These are phyloP conservation scores for Notarius quadriscutis DNA, from an alignment of 2,113 vertebrate species.

Conservation along the genomic window DNA sequence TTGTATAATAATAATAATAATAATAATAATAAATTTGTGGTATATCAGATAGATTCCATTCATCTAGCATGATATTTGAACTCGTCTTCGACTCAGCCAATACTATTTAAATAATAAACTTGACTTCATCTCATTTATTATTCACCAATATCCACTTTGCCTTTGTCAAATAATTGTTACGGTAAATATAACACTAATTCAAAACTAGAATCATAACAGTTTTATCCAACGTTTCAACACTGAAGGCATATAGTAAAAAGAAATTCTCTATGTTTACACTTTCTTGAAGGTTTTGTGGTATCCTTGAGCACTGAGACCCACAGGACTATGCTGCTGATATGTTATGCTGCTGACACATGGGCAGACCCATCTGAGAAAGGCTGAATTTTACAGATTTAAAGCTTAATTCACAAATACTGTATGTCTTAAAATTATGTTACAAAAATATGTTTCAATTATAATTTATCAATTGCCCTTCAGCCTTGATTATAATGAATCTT, in stretches of 20 bases:
- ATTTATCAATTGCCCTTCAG: background rate
- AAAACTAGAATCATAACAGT: background rate
- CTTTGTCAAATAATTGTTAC: too few species aligned
- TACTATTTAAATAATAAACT: too few species aligned
- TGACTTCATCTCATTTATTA: too few species aligned
- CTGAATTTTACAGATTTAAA: background rate
- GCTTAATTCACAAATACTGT: background rate
- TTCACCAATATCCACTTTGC: too few species aligned
- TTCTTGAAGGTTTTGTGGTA: background rate
- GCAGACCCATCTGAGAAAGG: background rate
- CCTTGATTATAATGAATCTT: background rate
- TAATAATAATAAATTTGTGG: too few species aligned
- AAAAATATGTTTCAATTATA: background rate
- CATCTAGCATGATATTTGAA: too few species aligned
- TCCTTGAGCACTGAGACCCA: background rate
- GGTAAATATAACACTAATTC: background rate
- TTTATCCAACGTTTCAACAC: background rate
- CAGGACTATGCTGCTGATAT: background rate
- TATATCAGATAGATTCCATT: too few species aligned
- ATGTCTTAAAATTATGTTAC: background rate
- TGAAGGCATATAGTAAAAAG: background rate
- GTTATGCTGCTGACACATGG: background rate
- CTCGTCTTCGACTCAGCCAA: too few species aligned
- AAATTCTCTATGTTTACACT: background rate
- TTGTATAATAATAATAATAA: too few species aligned